Evolutionary conservation across 1,140 invertebrate genomes (phyloP).

Genomic region (Heliothis virescens): DNA sequence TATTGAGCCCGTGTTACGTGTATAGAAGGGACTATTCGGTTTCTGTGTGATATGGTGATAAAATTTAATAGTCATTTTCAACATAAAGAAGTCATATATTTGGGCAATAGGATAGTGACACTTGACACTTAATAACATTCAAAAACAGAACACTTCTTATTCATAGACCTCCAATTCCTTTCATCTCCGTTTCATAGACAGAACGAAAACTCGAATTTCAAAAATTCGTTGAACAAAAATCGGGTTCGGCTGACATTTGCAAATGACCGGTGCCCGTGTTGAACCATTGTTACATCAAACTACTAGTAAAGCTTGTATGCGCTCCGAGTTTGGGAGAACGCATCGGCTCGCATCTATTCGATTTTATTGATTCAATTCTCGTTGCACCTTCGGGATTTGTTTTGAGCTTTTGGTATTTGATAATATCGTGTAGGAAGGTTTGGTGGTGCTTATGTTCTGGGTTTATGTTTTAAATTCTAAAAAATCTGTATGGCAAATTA

Average conservation of each 20-base stretch:
- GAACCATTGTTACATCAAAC: slow-evolving; percentile 4
- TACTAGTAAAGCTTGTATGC: slow-evolving; percentile 6
- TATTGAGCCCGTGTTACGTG: too few species aligned
- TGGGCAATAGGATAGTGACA: too few species aligned
- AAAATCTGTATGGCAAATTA: too few species aligned
- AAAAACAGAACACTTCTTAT: too few species aligned
- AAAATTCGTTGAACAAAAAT: slow-evolving; percentile 35
- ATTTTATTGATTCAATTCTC: slow-evolving; percentile 6
- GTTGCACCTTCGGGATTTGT: too few species aligned
- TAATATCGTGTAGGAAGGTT: too few species aligned
- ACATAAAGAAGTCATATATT: too few species aligned
- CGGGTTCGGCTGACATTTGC: slow-evolving; percentile 37
- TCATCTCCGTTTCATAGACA: not conserved
- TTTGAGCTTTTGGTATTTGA: too few species aligned
- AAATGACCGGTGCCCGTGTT: slow-evolving; percentile 18
- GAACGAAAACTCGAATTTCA: slow-evolving; percentile 2
- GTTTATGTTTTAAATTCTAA: not conserved
- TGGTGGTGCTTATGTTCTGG: too few species aligned
- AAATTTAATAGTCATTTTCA: too few species aligned
- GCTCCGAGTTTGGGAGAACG: not conserved
- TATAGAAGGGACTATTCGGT: too few species aligned
- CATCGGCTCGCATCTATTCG: not conserved
- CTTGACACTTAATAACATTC: not conserved
- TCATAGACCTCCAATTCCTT: not conserved
- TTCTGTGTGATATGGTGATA: too few species aligned